Evolutionary conservation across 37 sponge, comb jelly and placozoan genomes (phyloP).

Genomic region (Halisarca cf. caerulea): DNA sequence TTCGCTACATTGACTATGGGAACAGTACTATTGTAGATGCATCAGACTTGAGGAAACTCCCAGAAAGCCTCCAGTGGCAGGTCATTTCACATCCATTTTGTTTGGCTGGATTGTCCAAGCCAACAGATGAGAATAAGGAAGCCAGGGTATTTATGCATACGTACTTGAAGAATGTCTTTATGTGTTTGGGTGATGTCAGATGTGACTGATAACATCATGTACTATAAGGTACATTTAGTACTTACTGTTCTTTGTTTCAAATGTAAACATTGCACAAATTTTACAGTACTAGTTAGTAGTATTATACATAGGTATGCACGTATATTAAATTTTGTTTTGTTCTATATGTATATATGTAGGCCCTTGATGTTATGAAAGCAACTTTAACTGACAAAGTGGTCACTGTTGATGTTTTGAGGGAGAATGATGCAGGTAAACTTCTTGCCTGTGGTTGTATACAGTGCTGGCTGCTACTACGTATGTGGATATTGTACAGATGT

Average conservation of each 20-base stretch:
- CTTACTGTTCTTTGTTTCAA: too few species aligned
- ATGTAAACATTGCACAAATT: too few species aligned
- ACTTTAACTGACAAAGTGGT: neutral
- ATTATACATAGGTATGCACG: too few species aligned
- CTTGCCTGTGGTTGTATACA: too few species aligned
- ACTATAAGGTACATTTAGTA: too few species aligned
- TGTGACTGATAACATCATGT: too few species aligned
- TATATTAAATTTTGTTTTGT: too few species aligned
- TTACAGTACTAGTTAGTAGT: too few species aligned
- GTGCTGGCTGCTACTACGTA: too few species aligned
- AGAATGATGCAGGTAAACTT: neutral
- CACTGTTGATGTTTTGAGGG: neutral
- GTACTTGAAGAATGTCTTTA: too few species aligned
- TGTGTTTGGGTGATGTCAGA: too few species aligned
- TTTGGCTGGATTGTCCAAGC: conserved; percentile 15
- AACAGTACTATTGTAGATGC: conserved; percentile 7
- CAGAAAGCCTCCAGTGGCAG: neutral
- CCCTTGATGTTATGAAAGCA: neutral
- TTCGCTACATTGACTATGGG: conserved; percentile 28
- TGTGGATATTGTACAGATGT: too few species aligned
- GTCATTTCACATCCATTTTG: neutral
- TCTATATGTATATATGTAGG: neutral
- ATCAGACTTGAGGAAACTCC: conserved; percentile 3
- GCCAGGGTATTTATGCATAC: neutral
- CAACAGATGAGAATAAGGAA: conserved; percentile 13